phyloP scores from a whole-genome alignment of 2,113 vertebrate genomes.

The Alouatta palliata region DNA sequence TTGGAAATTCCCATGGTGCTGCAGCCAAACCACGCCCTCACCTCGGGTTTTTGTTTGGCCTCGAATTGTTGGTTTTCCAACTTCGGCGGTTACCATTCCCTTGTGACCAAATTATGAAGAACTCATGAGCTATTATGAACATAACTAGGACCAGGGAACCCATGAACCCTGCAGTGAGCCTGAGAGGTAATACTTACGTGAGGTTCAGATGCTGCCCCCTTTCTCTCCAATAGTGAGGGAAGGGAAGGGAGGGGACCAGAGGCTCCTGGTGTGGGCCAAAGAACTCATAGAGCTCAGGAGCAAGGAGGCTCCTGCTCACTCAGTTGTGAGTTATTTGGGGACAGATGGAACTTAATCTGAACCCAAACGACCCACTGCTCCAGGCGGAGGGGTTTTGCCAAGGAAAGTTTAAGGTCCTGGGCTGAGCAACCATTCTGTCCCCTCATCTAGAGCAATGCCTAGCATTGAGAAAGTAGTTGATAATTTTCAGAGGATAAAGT shows the following conservation, averaged over 20 bases:
- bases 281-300: not conserved
- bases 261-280: not conserved
- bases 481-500: not conserved
- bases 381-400: not conserved
- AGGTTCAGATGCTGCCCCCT: not conserved
- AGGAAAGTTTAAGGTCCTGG: not conserved
- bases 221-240: not conserved
- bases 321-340: too few species aligned
- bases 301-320: not conserved
- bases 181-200: not conserved
- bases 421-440: not conserved
- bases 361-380: not conserved
- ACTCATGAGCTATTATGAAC: not conserved
- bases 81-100: not conserved
- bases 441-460: not conserved
- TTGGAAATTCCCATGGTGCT: not conserved
- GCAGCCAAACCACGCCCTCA: not conserved
- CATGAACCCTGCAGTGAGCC: not conserved
- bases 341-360: not conserved
- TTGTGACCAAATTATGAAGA: not conserved
- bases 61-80: not conserved
- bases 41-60: not conserved
- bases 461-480: fast-evolving
- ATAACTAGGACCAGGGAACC: not conserved
- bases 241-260: not conserved